Evolutionary conservation across 2,113 vertebrate species (phyloP), one percentile per base, ranked within the genome.

Genomic region (Mandrillus leucophaeus): DNA sequence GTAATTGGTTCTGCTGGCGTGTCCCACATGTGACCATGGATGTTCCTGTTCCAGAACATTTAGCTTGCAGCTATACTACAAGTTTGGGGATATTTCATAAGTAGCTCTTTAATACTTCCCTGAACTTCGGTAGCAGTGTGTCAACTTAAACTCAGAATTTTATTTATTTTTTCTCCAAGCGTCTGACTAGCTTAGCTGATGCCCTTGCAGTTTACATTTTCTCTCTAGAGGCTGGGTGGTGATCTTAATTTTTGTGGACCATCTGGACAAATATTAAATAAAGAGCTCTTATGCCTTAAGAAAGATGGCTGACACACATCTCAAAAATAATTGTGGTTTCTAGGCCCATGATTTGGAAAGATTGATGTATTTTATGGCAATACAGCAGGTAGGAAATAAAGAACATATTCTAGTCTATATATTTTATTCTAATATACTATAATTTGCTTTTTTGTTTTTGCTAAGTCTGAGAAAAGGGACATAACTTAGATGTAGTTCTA

Each of bases 381-480:
- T 52, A 80, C 18, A 14, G 32, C 45, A 50, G 38, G 59, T 40
- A 86, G 78, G 94, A 92, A 80, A 52, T 45, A 12, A 96, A 94
- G n/a, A 94, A 59, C 25, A 55, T 57, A 23, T 59, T 94, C 8
- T 94, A 75, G 22, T 59, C 13, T 86, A 2, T 22, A 9, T 75
- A 64, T 80, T 61, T 86, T 82, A 80, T 83, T 84, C 17, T 91
- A 48, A 5, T 88, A 4, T 83, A 45, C 1, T 95, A 2, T 89
- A 50, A 61, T 94, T 30, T 85, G 12, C 23, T n/a, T 86, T 85
- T 90, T 79, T 43, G 50, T 38, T 90, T 75, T 61, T 73, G 50
- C 27, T 50, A 92, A 81, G 6, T 93, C 48, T 84, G 85, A 94
- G 88, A 82, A 88, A 95, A 94, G 72, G 20, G 90, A 16, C 45